Evolutionary conservation across 2,113 vertebrate species (phyloP).

Genomic region (Trinectes maculatus): DNA sequence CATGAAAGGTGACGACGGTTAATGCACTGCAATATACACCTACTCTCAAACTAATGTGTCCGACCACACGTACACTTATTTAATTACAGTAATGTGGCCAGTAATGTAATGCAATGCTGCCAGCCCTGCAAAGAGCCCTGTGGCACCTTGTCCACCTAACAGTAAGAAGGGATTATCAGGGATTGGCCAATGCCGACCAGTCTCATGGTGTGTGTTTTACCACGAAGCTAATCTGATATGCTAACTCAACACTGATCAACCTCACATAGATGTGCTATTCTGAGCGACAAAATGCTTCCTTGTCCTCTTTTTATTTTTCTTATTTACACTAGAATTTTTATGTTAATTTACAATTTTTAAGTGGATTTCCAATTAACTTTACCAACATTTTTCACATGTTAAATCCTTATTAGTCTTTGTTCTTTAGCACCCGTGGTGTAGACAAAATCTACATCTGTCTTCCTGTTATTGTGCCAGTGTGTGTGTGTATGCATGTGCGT

Average conservation of each 20-base stretch:
- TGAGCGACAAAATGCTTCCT: slow-evolving; percentile 1
- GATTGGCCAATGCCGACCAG: slow-evolving; percentile 72
- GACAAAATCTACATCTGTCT: slow-evolving; percentile 1
- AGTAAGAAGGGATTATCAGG: slow-evolving; percentile 76
- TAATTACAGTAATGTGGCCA: slow-evolving; percentile 67
- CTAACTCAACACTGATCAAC: slow-evolving; percentile 49
- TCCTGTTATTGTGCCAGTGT: slow-evolving; percentile 20
- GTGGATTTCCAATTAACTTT: neutral
- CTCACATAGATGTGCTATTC: slow-evolving; percentile 36
- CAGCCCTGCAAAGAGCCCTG: slow-evolving; percentile 51
- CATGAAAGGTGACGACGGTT: neutral
- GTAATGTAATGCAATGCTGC: too few species aligned
- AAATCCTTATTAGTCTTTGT: neutral
- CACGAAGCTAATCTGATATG: slow-evolving; percentile 57
- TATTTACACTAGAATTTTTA: neutral
- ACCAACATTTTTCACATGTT: neutral
- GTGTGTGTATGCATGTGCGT: slow-evolving; percentile 26
- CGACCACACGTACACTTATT: slow-evolving; percentile 54
- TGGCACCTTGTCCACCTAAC: slow-evolving; percentile 64
- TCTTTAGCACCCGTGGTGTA: neutral
- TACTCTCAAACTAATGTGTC: slow-evolving; percentile 11
- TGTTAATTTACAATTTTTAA: neutral
- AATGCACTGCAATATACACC: neutral
- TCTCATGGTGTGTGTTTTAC: slow-evolving; percentile 67
- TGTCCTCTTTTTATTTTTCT: neutral